Conservation (phyloP, 2,888 invertebrate species). For the Aphodius sticticus region DNA sequence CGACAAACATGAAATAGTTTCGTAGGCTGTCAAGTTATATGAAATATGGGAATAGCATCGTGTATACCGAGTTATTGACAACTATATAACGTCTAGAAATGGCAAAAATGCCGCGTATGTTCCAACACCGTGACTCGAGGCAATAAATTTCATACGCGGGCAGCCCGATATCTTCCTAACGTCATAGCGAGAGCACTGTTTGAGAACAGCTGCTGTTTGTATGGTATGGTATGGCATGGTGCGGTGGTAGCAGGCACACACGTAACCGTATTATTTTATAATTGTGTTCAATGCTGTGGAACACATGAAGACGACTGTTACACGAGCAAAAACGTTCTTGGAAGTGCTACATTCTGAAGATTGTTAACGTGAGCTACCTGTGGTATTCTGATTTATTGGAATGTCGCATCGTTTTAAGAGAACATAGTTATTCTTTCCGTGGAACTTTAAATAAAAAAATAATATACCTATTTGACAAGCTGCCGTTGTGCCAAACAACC, state of each 20-base stretch:
- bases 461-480: no score
- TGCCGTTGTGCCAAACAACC: no score
- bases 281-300: constrained; percentile 24
- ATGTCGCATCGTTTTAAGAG: no score
- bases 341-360: background rate
- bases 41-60: background rate
- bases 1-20: background rate
- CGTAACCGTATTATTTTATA: constrained; percentile 24
- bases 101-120: background rate
- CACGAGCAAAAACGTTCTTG: background rate
- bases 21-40: background rate
- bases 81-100: background rate
- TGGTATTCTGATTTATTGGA: background rate
- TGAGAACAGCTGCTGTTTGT: background rate
- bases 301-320: constrained; percentile 10
- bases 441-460: no score
- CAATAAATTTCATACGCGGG: background rate
- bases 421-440: no score
- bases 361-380: background rate
- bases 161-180: background rate
- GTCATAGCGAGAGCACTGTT: background rate
- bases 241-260: background rate
- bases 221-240: background rate
- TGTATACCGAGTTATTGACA: background rate
- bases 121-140: background rate